These are phyloP conservation scores for Poeciliopsis gracilis DNA, from an alignment of 2,797 vertebrate species.

Conservation along the genomic window DNA sequence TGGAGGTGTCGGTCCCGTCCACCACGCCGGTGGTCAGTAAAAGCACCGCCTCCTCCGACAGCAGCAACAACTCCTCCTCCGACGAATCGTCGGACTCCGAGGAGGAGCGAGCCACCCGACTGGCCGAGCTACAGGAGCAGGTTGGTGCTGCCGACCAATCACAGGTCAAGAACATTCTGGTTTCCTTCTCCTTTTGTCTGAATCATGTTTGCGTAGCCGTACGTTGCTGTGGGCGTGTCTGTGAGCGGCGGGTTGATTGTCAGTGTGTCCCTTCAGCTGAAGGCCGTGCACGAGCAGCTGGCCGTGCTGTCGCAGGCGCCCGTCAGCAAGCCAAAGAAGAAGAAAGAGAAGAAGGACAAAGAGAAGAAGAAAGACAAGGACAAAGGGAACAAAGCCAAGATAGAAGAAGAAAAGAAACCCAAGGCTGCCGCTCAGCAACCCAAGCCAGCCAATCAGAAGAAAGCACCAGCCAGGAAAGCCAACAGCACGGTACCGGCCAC, in stretches of 20 bases:
- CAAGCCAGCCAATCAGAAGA: slow-evolving; percentile 88
- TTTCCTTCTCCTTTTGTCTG: slow-evolving; percentile 57
- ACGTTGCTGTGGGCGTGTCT: slow-evolving; percentile 13
- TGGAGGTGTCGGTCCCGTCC: slow-evolving; percentile 82
- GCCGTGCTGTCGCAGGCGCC: slow-evolving; percentile 96
- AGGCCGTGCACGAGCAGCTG: slow-evolving; percentile 97
- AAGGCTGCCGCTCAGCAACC: slow-evolving; percentile 82
- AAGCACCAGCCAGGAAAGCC: slow-evolving; percentile 89
- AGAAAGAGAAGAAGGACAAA: slow-evolving; percentile 96
- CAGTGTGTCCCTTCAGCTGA: slow-evolving; percentile 84
- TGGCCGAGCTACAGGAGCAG: slow-evolving; percentile 98
- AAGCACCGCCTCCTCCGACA: slow-evolving; percentile 93
- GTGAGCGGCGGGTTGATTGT: slow-evolving; percentile 35
- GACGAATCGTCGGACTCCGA: slow-evolving; percentile 95
- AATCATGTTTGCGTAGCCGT: slow-evolving; percentile 21
- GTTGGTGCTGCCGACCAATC: slow-evolving; percentile 82
- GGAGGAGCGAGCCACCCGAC: slow-evolving; percentile 92
- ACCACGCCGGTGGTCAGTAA: slow-evolving; percentile 89
- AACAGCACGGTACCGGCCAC: slow-evolving; percentile 87
- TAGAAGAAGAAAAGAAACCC: slow-evolving; percentile 91
- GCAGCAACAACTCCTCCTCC: slow-evolving; percentile 93
- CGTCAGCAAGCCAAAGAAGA: slow-evolving; percentile 99
- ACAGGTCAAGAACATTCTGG: slow-evolving; percentile 72
- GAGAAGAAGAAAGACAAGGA: slow-evolving; percentile 91
- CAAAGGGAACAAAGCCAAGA: slow-evolving; percentile 81